phyloP scores from a whole-genome alignment of 2,797 vertebrate species.

The Vultur gryphus region DNA sequence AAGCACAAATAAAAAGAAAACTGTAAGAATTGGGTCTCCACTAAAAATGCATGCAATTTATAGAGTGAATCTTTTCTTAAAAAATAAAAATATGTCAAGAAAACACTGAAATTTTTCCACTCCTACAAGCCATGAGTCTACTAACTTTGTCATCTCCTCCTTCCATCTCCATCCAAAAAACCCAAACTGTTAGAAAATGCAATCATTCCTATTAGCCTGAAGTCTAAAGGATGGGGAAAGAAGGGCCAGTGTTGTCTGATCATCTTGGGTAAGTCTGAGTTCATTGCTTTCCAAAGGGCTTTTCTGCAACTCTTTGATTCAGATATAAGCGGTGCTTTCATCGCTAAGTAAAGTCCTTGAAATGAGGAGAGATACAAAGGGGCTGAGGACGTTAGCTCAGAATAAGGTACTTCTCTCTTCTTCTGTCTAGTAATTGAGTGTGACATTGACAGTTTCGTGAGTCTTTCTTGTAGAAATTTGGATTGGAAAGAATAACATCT shows the following conservation, averaged over 20 bases:
- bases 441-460: slow-evolving; percentile 52
- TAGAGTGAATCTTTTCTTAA: background rate
- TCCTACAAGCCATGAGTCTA: background rate
- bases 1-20: slow-evolving; percentile 44
- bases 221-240: background rate
- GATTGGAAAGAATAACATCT: slow-evolving; percentile 64
- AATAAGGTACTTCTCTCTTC: slow-evolving; percentile 23
- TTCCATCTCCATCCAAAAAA: background rate
- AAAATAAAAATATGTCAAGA: background rate
- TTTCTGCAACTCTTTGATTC: background rate
- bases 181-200: background rate
- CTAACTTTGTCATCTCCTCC: background rate
- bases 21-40: background rate
- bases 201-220: background rate
- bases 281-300: background rate
- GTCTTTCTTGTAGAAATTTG: slow-evolving; percentile 52
- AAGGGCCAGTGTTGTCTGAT: background rate
- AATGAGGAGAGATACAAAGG: slow-evolving; percentile 56
- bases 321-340: background rate
- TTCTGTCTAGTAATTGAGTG: slow-evolving; percentile 50
- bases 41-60: background rate
- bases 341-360: slow-evolving; percentile 27
- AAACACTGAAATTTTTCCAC: background rate
- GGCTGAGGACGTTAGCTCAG: slow-evolving; percentile 38
- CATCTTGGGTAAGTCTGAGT: background rate